Conservation (phyloP, 1,140 invertebrate species). For the Cyclina sinensis region DNA sequence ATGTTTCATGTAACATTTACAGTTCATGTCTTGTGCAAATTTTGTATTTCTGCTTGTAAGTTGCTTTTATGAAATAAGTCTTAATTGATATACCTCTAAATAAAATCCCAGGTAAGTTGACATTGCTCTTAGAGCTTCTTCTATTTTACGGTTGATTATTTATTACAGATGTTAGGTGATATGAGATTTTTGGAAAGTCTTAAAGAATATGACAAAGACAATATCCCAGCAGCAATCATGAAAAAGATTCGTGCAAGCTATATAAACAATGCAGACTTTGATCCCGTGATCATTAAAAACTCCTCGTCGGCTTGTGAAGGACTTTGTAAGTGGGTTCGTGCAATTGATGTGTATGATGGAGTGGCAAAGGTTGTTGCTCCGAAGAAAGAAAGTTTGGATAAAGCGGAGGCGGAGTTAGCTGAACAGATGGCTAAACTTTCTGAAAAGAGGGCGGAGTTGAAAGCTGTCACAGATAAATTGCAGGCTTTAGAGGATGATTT, state of each 20-base stretch:
- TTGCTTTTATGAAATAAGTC: too few relatives aligned
- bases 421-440: slow-evolving; percentile 84
- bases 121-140: too few relatives aligned
- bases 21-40: too few relatives aligned
- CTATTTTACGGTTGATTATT: too few relatives aligned
- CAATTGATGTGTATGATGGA: slow-evolving; percentile 86
- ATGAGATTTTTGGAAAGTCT: slow-evolving; percentile 88
- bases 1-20: too few relatives aligned
- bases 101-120: too few relatives aligned
- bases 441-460: slow-evolving; percentile 84
- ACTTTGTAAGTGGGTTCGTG: slow-evolving; percentile 86
- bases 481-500: slow-evolving; percentile 83
- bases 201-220: slow-evolving; percentile 87
- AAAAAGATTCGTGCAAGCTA: slow-evolving; percentile 85
- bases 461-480: slow-evolving; percentile 85
- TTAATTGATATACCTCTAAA: too few relatives aligned
- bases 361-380: slow-evolving; percentile 86
- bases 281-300: slow-evolving; percentile 86
- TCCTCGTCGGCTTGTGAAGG: slow-evolving; percentile 87
- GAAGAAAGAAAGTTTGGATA: slow-evolving; percentile 83
- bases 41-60: too few relatives aligned
- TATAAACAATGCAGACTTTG: slow-evolving; percentile 86
- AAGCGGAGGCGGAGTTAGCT: slow-evolving; percentile 81
- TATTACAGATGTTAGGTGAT: slow-evolving; percentile 91
- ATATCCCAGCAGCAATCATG: slow-evolving; percentile 84